Percentiles rank a stretch among this genome's conserved stretches.
phyloP scores from a whole-genome alignment of 2,888 invertebrate species.

The Hydrotaea diabolus region DNA sequence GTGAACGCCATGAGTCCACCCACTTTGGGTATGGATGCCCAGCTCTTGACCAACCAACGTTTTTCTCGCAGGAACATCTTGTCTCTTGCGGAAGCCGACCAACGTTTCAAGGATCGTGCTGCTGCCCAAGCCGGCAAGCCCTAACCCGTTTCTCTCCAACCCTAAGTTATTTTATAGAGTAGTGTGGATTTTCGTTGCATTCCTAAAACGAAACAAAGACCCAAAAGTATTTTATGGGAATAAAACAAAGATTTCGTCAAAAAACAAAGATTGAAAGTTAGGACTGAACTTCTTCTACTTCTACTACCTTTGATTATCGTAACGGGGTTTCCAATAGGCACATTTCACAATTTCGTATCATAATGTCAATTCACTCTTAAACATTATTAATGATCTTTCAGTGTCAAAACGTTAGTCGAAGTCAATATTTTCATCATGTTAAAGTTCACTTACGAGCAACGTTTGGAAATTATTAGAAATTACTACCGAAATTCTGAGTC shows the following conservation, averaged over 20 bases:
- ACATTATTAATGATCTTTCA: too few relatives aligned
- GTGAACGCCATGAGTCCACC: constrained; percentile 95
- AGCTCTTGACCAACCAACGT: constrained; percentile 96
- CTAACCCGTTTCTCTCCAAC: constrained; percentile 80
- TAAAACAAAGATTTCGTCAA: constrained; percentile 35
- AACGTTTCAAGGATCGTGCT: constrained; percentile 86
- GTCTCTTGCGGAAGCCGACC: constrained; percentile 88
- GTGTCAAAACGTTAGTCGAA: too few relatives aligned
- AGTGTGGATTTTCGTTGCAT: constrained; percentile 31
- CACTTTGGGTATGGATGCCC: constrained; percentile 97
- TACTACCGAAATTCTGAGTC: too few relatives aligned
- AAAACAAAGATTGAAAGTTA: too few relatives aligned
- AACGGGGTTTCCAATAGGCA: too few relatives aligned
- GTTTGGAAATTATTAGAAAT: too few relatives aligned
- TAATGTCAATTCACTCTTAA: too few relatives aligned
- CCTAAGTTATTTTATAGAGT: not conserved
- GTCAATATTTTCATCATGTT: too few relatives aligned
- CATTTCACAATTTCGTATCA: too few relatives aligned
- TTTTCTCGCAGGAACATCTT: constrained; percentile 97
- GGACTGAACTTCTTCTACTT: too few relatives aligned
- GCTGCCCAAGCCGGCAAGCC: constrained; percentile 83
- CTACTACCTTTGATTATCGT: too few relatives aligned
- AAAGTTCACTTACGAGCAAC: too few relatives aligned
- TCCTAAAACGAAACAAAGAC: not conserved
- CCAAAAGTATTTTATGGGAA: constrained; percentile 32